phyloP scores from a whole-genome alignment of 2,888 invertebrate species.

The Nesidiocoris tenuis region DNA sequence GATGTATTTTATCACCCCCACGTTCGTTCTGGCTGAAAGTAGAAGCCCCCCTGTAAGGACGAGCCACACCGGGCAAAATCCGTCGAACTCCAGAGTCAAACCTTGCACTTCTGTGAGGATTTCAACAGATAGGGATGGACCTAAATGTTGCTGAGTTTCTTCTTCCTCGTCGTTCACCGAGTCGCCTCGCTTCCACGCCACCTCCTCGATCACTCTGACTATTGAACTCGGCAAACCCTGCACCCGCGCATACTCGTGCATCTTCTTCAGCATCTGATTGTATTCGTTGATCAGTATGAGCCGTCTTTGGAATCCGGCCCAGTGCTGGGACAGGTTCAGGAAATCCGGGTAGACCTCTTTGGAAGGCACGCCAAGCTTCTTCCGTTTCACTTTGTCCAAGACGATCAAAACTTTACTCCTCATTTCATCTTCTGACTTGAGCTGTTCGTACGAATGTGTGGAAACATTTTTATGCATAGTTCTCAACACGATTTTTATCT shows the following conservation, averaged over 20 bases:
- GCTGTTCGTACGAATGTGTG: slow-evolving; percentile 31
- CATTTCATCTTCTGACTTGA: slow-evolving; percentile 41
- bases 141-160: background rate
- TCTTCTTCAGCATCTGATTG: slow-evolving; percentile 40
- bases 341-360: slow-evolving; percentile 78
- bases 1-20: slow-evolving; percentile 65
- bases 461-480: slow-evolving; percentile 21
- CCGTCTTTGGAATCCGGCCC: slow-evolving; percentile 75
- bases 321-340: slow-evolving; percentile 69
- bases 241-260: slow-evolving; percentile 26
- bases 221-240: slow-evolving; percentile 10
- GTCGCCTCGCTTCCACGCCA: background rate
- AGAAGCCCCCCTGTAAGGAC: slow-evolving; percentile 65
- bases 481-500: slow-evolving; percentile 13
- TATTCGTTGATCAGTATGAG: slow-evolving; percentile 64
- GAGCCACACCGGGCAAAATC: slow-evolving; percentile 71
- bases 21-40: slow-evolving; percentile 68
- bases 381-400: slow-evolving; percentile 59
- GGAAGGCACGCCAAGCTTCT: slow-evolving; percentile 76
- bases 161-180: background rate
- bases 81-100: slow-evolving; percentile 51
- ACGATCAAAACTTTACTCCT: slow-evolving; percentile 20
- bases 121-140: background rate
- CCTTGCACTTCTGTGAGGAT: background rate
- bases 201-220: slow-evolving; percentile 12